Base-by-base conservation (phyloP, 1,140 invertebrate species). In the Sycophila sp. region DNA sequence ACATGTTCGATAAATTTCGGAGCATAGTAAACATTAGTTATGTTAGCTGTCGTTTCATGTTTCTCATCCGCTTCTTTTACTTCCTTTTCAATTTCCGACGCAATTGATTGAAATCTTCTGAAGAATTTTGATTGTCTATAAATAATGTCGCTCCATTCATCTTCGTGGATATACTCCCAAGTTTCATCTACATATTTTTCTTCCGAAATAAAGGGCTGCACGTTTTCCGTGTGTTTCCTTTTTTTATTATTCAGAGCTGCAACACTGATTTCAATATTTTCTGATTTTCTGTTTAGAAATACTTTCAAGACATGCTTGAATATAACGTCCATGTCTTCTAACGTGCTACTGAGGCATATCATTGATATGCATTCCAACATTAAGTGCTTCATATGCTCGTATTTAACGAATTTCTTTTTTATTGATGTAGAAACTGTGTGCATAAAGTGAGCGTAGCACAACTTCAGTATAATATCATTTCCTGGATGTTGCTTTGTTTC, bases 11-110 rank as follows among this genome's bases (percentile, higher is more conserved):
- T 2, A 32, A 68, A 72, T 53, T 34, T 8, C 8, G 56, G 64
- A 10, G 38, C 38, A 17, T 67, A 62, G 49, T 59, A 68, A 45
- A 42, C 13, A 42, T 72, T 72, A n/a, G n/a, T n/a, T n/a, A n/a
- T n/a, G n/a, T n/a, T n/a, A n/a, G n/a, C n/a, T n/a, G n/a, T n/a
- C n/a, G n/a, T n/a, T n/a, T n/a, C n/a, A n/a, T n/a, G n/a, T n/a
- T n/a, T n/a, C n/a, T n/a, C n/a, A n/a, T n/a, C n/a, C 13, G 3
- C n/a, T 13, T n/a, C n/a, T n/a, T n/a, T n/a, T n/a, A n/a, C n/a
- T n/a, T n/a, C n/a, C n/a, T n/a, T n/a, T n/a, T n/a, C n/a, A n/a
- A n/a, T n/a, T n/a, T n/a, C n/a, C n/a, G n/a, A n/a, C n/a, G n/a
- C n/a, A n/a, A 38, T 7, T 13, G 15, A 17, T 1, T 64, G 17